These are phyloP conservation scores for Leptinotarsa haldemani DNA, from an alignment of 2,888 invertebrate species.

Conservation along the genomic window DNA sequence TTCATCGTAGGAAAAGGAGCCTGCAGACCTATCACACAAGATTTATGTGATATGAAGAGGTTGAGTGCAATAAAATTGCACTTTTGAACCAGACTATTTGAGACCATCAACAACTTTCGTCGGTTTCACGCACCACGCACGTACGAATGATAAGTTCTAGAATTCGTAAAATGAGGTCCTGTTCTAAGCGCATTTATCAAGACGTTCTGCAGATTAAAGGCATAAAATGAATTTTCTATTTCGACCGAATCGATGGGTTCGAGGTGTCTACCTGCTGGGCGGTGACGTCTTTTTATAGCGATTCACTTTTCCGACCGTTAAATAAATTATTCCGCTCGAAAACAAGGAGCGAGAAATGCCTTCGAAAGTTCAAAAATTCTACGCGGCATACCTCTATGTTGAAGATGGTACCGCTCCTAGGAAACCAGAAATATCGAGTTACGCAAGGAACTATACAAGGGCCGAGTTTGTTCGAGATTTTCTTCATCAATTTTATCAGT, in stretches of 20 bases:
- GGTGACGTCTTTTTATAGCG: slow-evolving; percentile 2
- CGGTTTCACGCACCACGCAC: not conserved
- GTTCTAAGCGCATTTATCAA: slow-evolving; percentile 1
- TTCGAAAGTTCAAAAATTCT: not conserved
- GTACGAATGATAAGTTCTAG: not conserved
- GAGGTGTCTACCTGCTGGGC: slow-evolving; percentile 9
- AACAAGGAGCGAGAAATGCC: not conserved
- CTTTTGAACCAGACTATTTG: not conserved
- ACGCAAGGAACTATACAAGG: no score
- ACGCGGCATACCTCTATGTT: not conserved
- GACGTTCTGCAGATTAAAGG: slow-evolving; percentile 5
- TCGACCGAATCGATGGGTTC: slow-evolving; percentile 1
- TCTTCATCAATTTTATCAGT: no score
- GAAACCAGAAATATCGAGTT: no score
- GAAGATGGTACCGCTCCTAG: not conserved
- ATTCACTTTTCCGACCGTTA: not conserved
- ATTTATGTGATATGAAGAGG: no score
- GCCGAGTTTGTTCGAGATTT: no score
- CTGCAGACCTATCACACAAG: no score
- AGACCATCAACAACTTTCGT: not conserved
- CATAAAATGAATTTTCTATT: not conserved
- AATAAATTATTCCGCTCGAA: slow-evolving; percentile 2
- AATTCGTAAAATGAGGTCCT: not conserved
- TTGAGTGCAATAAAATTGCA: no score
- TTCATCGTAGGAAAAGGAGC: no score